Base-by-base conservation (phyloP, 2,113 vertebrate species). In the Oxyruncus cristatus region DNA sequence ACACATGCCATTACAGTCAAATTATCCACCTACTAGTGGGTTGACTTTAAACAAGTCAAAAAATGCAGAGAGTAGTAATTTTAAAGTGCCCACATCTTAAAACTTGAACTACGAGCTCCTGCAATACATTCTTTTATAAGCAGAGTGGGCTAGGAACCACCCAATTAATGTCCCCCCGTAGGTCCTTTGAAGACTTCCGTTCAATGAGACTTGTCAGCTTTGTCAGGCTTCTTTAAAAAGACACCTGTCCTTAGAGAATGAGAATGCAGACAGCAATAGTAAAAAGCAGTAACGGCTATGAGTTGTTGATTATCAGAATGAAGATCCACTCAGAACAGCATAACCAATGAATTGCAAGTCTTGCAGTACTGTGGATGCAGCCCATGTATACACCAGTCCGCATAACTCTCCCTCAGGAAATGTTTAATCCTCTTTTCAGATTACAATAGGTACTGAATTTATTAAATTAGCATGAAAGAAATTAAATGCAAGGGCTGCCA, bases 1-100 rank as follows among this genome's bases (percentile, higher is more conserved):
- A 96, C 65, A 84, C 42, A 92, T 33, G 55, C 88, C 89, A 88
- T 96, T 93, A 93, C 55, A 96, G 85, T 92, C 68, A 92, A 97
- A 97, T 96, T 97, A 96, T 93, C 92, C 90, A 95, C 93, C 92
- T 95, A 97, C 95, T 90, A 84, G 47, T 42, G 61, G 85, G 88
- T 37, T 93, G 83, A 93, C 68, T 97, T 96, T 85, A 92, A 96
- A 92, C 59, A 86, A 93, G 85, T 58, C 5, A 87, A 53, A 77
- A 96, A 96, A 71, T 4, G 59, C 95, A 52, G 46, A 88, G 75
- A 87, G 79, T 49, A 89, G 81, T 65, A 62, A 88, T 96, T 93
- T 93, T 95, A 65, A 96, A 96, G 90, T 78, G 81, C 89, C 70
- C 71, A 73, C 88, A 92, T 66, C 78, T 93, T 78, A 66, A 88